These are phyloP conservation scores for Xanthostigma xanthostigma DNA, from an alignment of 2,888 invertebrate species.

Conservation along the genomic window DNA sequence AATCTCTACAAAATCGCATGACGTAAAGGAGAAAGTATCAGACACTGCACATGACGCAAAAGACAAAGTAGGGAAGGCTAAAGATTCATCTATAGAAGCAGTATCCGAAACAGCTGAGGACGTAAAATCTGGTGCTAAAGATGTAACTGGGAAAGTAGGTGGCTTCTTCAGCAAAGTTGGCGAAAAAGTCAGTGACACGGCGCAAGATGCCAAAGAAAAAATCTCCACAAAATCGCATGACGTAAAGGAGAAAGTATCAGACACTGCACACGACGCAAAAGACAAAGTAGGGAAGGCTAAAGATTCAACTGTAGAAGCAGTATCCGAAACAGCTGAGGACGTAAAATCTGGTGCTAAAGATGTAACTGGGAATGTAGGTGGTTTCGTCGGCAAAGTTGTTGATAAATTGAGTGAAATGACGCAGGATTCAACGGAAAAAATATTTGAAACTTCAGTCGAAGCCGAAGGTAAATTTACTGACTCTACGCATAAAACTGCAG, in stretches of 20 bases:
- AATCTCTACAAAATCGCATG: too few species aligned
- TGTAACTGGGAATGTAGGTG: slow-evolving; percentile 3
- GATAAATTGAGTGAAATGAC: slow-evolving; percentile 6
- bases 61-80: neutral
- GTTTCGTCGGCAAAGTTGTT: slow-evolving; percentile 6
- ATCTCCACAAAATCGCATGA: slow-evolving; percentile 1
- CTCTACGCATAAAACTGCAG: slow-evolving; percentile 3
- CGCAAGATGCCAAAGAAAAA: neutral
- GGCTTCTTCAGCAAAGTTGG: slow-evolving; percentile 15
- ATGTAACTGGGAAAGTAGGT: slow-evolving; percentile 15
- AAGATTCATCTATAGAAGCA: neutral
- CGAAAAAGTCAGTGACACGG: slow-evolving; percentile 3
- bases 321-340: neutral
- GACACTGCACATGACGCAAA: slow-evolving; percentile 3
- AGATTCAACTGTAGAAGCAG: neutral
- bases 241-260: slow-evolving; percentile 13
- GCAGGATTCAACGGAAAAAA: neutral
- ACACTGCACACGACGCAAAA: slow-evolving; percentile 6
- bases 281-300: slow-evolving; percentile 6
- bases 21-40: too few species aligned
- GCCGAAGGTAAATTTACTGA: neutral
- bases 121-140: slow-evolving; percentile 6
- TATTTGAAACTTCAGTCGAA: slow-evolving; percentile 2
- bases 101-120: neutral
- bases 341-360: slow-evolving; percentile 1